These are phyloP conservation scores for Lithophane leautieri DNA, from an alignment of 2,888 invertebrate genomes.

Conservation along the genomic window DNA sequence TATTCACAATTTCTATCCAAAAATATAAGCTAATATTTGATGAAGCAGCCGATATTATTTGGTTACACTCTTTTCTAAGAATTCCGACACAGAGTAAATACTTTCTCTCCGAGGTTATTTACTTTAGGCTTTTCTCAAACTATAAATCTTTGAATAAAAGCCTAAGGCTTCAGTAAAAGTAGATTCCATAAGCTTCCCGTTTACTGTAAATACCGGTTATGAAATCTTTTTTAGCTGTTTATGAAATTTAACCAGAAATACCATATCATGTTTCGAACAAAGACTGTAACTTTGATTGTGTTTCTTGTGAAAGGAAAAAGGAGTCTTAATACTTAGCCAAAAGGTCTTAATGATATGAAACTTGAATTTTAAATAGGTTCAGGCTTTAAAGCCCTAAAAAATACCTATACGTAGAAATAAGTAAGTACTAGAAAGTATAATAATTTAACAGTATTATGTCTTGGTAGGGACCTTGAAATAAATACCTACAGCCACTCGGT, in stretches of 20 bases:
- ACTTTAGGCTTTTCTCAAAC: slow-evolving; percentile 35
- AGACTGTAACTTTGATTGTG: not conserved
- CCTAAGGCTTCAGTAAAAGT: slow-evolving; percentile 11
- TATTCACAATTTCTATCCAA: slow-evolving; percentile 24
- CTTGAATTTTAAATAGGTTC: not conserved
- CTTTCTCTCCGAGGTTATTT: slow-evolving; percentile 20
- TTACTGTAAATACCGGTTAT: slow-evolving; percentile 5
- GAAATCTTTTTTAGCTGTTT: not conserved
- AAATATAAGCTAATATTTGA: slow-evolving; percentile 49
- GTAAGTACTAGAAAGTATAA: not conserved
- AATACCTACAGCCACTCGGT: no score
- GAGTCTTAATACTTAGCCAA: not conserved
- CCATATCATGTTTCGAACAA: not conserved
- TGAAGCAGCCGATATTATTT: slow-evolving; percentile 37
- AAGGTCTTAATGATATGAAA: not conserved
- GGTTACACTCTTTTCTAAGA: slow-evolving; percentile 31
- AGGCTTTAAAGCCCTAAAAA: no score
- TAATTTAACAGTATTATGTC: no score
- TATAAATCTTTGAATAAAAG: slow-evolving; percentile 43
- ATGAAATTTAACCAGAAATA: not conserved
- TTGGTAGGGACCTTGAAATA: no score
- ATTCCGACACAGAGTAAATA: slow-evolving; percentile 30
- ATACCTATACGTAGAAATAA: not conserved
- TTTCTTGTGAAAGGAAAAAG: not conserved
- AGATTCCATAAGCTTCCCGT: slow-evolving; percentile 24